These are phyloP conservation scores for Noctua janthe DNA, from an alignment of 2,888 invertebrate genomes.

Conservation along the genomic window DNA sequence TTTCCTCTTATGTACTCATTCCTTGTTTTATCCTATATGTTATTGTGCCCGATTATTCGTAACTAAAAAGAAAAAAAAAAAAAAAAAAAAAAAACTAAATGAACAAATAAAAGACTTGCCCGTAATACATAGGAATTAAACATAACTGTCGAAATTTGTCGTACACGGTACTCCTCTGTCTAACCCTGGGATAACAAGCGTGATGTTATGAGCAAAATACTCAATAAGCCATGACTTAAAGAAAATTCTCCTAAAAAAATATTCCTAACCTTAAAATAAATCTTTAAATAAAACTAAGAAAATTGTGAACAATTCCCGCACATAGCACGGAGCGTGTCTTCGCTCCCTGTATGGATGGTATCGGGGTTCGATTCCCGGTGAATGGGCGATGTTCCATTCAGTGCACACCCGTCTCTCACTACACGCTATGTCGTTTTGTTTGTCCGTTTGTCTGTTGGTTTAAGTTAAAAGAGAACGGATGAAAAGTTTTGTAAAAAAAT, in stretches of 20 bases:
- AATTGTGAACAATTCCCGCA: conserved; percentile 60
- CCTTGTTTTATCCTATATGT: too few species aligned
- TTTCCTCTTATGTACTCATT: too few species aligned
- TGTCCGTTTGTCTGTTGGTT: conserved; percentile 63
- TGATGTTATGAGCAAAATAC: background rate
- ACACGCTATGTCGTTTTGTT: conserved; percentile 72
- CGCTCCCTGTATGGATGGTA: conserved; percentile 76
- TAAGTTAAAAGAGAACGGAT: conserved; percentile 53
- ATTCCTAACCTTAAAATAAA: conserved; percentile 55
- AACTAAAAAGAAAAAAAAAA: too few species aligned
- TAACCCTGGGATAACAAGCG: background rate
- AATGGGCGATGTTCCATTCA: conserved; percentile 81
- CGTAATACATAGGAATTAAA: too few species aligned
- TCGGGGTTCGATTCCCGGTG: conserved; percentile 75
- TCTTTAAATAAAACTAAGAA: conserved; percentile 54
- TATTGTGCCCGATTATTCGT: too few species aligned
- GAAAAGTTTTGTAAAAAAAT: background rate
- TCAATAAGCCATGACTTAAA: background rate
- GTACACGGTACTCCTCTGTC: background rate
- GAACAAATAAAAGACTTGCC: too few species aligned
- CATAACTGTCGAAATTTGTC: too few species aligned
- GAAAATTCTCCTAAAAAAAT: conserved; percentile 30
- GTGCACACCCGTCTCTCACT: conserved; percentile 67
- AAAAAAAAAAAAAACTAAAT: too few species aligned
- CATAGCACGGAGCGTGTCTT: conserved; percentile 67